Conservation (phyloP, 2,888 invertebrate species). For the Xestoiulus laeticollis region DNA sequence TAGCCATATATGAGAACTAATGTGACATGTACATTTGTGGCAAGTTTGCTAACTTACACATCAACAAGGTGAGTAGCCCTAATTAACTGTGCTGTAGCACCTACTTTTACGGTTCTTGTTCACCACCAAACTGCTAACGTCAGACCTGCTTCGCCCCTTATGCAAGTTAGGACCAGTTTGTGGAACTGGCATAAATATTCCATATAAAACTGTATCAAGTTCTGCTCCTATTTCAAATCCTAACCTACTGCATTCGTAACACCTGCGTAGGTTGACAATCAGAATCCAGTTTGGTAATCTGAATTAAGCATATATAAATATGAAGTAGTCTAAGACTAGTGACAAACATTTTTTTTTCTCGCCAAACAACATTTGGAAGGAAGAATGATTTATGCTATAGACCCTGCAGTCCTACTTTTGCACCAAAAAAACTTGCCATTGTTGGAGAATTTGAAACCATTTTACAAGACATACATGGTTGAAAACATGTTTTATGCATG, state of each 20-base stretch:
- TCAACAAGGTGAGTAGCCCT: too few species aligned
- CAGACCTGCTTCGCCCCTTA: too few species aligned
- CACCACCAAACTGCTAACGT: background rate
- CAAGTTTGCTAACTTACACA: too few species aligned
- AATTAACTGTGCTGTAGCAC: too few species aligned
- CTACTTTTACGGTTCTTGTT: background rate
- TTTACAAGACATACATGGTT: too few species aligned
- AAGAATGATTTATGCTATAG: too few species aligned
- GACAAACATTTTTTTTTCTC: background rate
- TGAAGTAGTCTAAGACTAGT: background rate
- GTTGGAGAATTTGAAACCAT: too few species aligned
- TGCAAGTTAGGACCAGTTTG: too few species aligned
- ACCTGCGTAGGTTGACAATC: background rate
- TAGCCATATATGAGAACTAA: background rate
- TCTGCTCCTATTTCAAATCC: background rate
- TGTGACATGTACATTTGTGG: background rate
- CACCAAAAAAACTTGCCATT: too few species aligned
- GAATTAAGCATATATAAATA: background rate
- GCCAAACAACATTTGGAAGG: background rate
- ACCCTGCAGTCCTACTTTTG: background rate
- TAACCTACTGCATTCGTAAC: background rate
- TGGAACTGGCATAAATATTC: too few species aligned
- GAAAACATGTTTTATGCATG: too few species aligned
- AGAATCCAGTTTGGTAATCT: background rate
- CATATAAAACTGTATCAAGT: background rate